Evolutionary conservation across 2,888 invertebrate genomes (phyloP).

Genomic region (Hoplodrina blanda): DNA sequence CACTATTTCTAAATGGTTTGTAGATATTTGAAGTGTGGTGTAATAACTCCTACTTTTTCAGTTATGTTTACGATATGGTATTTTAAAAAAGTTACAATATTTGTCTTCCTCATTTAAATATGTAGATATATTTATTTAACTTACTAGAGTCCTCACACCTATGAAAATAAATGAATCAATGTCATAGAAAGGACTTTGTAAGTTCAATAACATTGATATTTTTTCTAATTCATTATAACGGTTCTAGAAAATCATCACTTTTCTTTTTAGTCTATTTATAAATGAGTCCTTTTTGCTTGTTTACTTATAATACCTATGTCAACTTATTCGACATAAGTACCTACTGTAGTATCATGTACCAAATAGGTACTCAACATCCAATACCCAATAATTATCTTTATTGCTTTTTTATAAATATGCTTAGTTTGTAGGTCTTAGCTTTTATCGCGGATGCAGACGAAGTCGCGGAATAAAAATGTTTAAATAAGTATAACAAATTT

Average conservation of each 20-base stretch:
- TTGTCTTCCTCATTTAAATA: too few species aligned
- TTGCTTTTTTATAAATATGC: too few species aligned
- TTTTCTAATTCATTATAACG: background rate
- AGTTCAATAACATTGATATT: constrained; percentile 23
- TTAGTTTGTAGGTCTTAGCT: too few species aligned
- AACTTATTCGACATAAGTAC: too few species aligned
- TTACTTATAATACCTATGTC: too few species aligned
- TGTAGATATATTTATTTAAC: background rate
- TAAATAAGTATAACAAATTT: too few species aligned
- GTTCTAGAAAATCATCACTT: background rate
- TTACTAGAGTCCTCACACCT: background rate
- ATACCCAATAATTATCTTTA: too few species aligned
- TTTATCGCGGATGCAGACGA: too few species aligned
- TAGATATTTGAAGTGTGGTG: background rate
- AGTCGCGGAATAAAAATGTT: too few species aligned
- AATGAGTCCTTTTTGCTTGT: background rate
- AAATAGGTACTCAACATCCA: too few species aligned
- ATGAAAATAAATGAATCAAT: background rate
- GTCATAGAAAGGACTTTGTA: constrained; percentile 4
- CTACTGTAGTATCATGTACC: too few species aligned
- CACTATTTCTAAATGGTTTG: too few species aligned
- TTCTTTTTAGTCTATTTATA: background rate
- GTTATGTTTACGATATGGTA: background rate
- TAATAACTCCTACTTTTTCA: background rate
- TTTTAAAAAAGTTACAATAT: background rate